phyloP scores from a whole-genome alignment of 2,888 invertebrate species.

The Leucophenga maculata region DNA sequence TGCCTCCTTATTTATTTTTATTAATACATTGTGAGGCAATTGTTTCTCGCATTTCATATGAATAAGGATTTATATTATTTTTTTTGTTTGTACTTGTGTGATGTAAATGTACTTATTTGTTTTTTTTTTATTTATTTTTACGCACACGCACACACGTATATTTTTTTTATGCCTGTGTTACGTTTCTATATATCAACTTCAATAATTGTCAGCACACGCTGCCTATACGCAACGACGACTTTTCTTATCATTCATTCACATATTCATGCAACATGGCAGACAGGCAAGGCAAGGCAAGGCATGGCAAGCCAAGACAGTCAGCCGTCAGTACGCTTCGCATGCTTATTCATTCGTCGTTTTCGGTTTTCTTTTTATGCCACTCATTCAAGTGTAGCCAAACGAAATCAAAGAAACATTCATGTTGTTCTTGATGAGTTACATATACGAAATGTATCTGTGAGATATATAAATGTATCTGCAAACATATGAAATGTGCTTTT shows the following conservation, averaged over 20 bases:
- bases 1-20: conserved; percentile 1
- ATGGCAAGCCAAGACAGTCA: no score
- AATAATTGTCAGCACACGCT: conserved; percentile 58
- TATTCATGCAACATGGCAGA: conserved; percentile 35
- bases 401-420: conserved; percentile 54
- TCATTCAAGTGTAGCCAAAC: conserved; percentile 55
- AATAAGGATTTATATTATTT: not conserved
- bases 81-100: not conserved
- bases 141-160: not conserved
- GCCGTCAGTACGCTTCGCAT: conserved; percentile 50
- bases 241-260: conserved; percentile 58
- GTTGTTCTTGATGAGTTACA: conserved; percentile 50
- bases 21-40: conserved; percentile 10
- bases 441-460: conserved; percentile 22
- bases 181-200: conserved; percentile 48
- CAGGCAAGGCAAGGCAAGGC: no score
- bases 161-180: not conserved
- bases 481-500: no score
- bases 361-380: conserved; percentile 42
- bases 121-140: not conserved
- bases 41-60: not conserved
- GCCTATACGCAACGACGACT: conserved; percentile 50
- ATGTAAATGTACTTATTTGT: conserved; percentile 2
- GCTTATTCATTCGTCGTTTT: conserved; percentile 61
- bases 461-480: not conserved